phyloP scores from a whole-genome alignment of 2,113 vertebrate genomes.

The Dipodomys stephensi region DNA sequence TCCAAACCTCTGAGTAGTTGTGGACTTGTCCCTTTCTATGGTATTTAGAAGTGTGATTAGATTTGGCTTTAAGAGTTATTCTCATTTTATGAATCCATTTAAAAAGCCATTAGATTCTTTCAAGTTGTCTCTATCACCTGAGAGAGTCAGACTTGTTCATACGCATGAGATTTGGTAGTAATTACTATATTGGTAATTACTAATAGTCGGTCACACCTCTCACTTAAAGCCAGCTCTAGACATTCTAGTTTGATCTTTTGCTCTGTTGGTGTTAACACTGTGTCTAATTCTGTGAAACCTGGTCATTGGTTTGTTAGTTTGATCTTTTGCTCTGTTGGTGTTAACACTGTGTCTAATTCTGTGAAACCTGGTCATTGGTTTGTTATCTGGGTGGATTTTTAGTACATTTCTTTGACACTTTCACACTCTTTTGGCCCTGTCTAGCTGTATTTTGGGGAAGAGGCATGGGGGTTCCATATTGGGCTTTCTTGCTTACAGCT shows the following conservation, averaged over 20 bases:
- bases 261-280: not conserved
- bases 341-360: not conserved
- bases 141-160: not conserved
- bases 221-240: not conserved
- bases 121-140: not conserved
- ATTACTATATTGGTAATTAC: not conserved
- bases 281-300: not conserved
- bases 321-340: conserved; percentile 4
- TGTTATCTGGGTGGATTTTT: not conserved
- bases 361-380: not conserved
- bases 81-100: not conserved
- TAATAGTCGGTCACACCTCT: not conserved
- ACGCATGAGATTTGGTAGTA: no score
- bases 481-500: no score
- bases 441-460: not conserved
- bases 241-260: not conserved
- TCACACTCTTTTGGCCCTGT: not conserved
- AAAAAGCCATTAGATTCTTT: not conserved
- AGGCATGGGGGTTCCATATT: no score
- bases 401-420: not conserved
- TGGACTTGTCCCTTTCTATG: not conserved
- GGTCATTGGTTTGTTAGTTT: not conserved
- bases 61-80: conserved; percentile 7
- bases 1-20: not conserved
- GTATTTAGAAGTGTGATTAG: conserved; percentile 39